Conservation (phyloP, 2,888 invertebrate species). For the Phasia obesa region DNA sequence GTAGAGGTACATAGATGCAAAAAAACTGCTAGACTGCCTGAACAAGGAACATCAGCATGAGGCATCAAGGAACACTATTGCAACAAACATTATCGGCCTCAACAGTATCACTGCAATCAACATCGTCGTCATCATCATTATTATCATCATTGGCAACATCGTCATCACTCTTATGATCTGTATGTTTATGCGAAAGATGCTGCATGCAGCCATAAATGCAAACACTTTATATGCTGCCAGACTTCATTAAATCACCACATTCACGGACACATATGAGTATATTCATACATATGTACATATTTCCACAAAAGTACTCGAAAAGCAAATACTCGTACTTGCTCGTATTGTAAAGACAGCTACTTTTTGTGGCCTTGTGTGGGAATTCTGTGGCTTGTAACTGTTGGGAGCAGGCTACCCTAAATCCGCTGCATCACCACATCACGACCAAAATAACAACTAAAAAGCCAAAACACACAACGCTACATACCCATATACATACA, state of each 20-base stretch:
- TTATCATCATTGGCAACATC: slow-evolving; percentile 40
- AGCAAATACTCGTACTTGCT: neutral
- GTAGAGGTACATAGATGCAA: too few relatives aligned
- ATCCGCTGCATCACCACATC: slow-evolving; percentile 57
- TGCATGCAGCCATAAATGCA: slow-evolving; percentile 21
- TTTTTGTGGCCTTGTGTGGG: slow-evolving; percentile 72
- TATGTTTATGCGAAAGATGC: slow-evolving; percentile 24
- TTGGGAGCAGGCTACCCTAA: slow-evolving; percentile 64
- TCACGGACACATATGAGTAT: neutral
- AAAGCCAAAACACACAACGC: neutral
- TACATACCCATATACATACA: slow-evolving; percentile 30
- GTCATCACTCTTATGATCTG: slow-evolving; percentile 47
- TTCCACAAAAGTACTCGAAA: neutral
- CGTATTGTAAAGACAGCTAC: slow-evolving; percentile 28
- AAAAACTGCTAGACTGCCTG: neutral
- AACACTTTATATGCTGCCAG: slow-evolving; percentile 35
- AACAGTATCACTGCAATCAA: slow-evolving; percentile 48
- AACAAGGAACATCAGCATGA: neutral
- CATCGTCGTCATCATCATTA: slow-evolving; percentile 27
- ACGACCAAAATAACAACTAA: slow-evolving; percentile 54
- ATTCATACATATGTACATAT: neutral
- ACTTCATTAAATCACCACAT: slow-evolving; percentile 8
- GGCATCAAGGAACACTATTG: slow-evolving; percentile 33
- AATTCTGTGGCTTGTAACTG: slow-evolving; percentile 68
- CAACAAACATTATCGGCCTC: slow-evolving; percentile 50